phyloP scores from a whole-genome alignment of 2,113 vertebrate species.

The Xenopus laevis region DNA sequence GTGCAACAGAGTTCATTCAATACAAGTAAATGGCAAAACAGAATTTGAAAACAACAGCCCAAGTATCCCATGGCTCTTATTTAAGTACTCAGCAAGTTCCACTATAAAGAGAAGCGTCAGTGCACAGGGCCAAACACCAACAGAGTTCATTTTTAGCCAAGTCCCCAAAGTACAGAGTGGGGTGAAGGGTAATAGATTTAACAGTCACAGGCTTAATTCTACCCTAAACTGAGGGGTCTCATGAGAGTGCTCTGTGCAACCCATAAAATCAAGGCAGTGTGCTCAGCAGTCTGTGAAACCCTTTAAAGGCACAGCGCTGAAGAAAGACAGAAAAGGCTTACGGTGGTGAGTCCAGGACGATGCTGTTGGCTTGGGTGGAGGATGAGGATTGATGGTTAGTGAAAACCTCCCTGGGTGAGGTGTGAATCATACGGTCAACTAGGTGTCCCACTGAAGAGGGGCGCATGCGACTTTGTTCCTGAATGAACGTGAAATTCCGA shows the following conservation, averaged over 20 bases:
- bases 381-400: slow-evolving; percentile 92
- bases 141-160: too few species aligned
- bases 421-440: slow-evolving; percentile 85
- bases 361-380: slow-evolving; percentile 96
- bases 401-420: slow-evolving; percentile 85
- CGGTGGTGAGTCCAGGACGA: slow-evolving; percentile 90
- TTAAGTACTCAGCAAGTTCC: too few species aligned
- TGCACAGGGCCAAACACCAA: too few species aligned
- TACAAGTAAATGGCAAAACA: too few species aligned
- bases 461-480: slow-evolving; percentile 82
- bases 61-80: too few species aligned
- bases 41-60: too few species aligned
- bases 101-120: too few species aligned
- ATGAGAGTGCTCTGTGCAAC: not conserved
- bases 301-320: not conserved
- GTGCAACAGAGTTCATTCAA: too few species aligned
- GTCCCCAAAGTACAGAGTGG: too few species aligned
- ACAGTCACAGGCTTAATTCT: too few species aligned
- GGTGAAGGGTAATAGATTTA: too few species aligned
- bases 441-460: slow-evolving; percentile 93
- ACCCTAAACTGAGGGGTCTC: not conserved
- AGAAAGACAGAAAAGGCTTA: slow-evolving; percentile 63
- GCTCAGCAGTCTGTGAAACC: too few species aligned
- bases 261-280: not conserved
- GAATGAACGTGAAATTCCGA: slow-evolving; percentile 83